These are phyloP conservation scores for Allolobophora icterica DNA, from an alignment of 2,888 invertebrate genomes.

Conservation along the genomic window DNA sequence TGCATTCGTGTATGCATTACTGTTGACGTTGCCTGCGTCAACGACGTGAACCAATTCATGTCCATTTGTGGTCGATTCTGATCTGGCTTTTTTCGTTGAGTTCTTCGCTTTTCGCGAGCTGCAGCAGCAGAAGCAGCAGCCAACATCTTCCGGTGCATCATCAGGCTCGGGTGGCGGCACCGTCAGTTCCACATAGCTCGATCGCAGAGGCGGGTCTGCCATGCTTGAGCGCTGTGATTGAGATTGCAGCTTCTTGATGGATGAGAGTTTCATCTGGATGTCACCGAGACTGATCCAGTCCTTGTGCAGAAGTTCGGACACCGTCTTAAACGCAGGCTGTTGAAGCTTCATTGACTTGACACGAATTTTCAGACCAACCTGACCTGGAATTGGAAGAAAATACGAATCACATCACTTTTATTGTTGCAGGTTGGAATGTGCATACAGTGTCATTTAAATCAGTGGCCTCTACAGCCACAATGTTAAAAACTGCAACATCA, in stretches of 20 bases:
- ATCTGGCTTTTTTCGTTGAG: not conserved
- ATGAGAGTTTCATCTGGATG: constrained; percentile 35
- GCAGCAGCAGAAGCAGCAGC: constrained; percentile 37
- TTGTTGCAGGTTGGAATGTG: not conserved
- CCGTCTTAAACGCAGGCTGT: constrained; percentile 26
- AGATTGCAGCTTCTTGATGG: constrained; percentile 32
- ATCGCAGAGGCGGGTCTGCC: not conserved
- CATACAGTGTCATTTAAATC: not conserved
- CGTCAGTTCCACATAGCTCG: not conserved
- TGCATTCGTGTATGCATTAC: not conserved
- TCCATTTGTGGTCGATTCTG: not conserved
- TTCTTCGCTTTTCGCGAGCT: constrained; percentile 7
- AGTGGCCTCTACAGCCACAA: not conserved
- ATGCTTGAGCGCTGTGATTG: constrained; percentile 26
- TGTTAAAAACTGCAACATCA: not conserved
- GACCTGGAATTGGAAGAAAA: constrained; percentile 36
- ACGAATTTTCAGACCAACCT: constrained; percentile 36
- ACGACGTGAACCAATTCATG: not conserved
- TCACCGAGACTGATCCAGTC: constrained; percentile 41
- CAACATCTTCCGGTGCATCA: not conserved
- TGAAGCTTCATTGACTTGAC: constrained; percentile 39
- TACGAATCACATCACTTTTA: not conserved
- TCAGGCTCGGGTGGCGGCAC: not conserved
- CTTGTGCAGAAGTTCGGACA: constrained; percentile 36
- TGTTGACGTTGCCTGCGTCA: not conserved